Evolutionary conservation across 2,888 invertebrate species (phyloP).

Genomic region (Alentia gelatinosa): DNA sequence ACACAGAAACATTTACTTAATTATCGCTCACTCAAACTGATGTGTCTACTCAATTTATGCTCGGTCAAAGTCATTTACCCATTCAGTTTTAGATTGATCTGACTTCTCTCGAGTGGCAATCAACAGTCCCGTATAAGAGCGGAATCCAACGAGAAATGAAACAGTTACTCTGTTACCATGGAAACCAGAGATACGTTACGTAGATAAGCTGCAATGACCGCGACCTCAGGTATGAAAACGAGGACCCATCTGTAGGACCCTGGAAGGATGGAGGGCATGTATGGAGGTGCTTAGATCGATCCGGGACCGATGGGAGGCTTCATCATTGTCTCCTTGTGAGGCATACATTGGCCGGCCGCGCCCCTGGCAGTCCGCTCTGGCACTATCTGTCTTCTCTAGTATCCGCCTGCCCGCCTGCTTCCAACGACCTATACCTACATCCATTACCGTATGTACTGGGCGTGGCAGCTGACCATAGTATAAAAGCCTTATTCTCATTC

Average conservation of each 20-base stretch:
- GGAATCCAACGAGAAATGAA: background rate
- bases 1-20: background rate
- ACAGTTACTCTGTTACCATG: background rate
- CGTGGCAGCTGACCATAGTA: background rate
- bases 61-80: background rate
- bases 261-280: no score
- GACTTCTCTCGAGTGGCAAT: background rate
- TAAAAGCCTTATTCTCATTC: no score
- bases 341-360: background rate
- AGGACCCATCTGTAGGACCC: no score
- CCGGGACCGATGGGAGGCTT: background rate
- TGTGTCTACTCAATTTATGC: background rate
- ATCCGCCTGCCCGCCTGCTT: background rate
- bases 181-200: background rate
- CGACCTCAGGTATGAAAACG: no score
- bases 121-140: background rate
- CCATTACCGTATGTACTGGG: background rate
- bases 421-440: background rate
- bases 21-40: background rate
- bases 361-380: background rate
- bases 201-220: background rate
- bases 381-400: background rate
- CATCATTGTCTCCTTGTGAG: slow-evolving; percentile 16
- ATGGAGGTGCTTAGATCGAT: no score
- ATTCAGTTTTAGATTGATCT: background rate